Conservation (phyloP, 2,888 invertebrate species). For the Andricus curvator region DNA sequence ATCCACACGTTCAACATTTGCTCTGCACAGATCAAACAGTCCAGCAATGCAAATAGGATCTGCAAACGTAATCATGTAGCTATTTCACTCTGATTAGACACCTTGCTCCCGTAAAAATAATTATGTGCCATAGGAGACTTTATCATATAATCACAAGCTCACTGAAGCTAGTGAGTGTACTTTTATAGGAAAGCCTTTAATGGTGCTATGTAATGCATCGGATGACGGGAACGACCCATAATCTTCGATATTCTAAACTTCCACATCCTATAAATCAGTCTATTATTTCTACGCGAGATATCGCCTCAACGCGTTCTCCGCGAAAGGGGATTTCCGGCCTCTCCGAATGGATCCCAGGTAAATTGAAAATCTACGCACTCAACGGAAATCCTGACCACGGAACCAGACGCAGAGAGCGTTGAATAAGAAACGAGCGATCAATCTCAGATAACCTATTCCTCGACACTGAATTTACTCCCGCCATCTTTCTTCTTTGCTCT, state of each 20-base stretch:
- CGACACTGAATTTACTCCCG: constrained; percentile 60
- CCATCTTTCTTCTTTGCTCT: constrained; percentile 56
- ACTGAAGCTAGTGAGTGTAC: not conserved
- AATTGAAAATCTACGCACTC: constrained; percentile 64
- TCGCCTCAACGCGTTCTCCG: constrained; percentile 26
- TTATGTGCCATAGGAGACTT: not conserved
- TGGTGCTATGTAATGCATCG: not conserved
- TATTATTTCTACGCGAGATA: constrained; percentile 49
- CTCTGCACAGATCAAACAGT: not conserved
- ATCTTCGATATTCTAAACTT: constrained; percentile 42
- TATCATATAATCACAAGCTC: not conserved
- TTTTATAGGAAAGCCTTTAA: not conserved
- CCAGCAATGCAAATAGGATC: not conserved
- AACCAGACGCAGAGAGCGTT: constrained; percentile 56
- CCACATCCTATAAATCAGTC: constrained; percentile 47
- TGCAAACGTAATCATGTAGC: constrained; percentile 8
- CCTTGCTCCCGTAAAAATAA: not conserved
- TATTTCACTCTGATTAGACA: not conserved
- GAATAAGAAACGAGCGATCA: constrained; percentile 67
- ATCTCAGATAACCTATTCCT: constrained; percentile 66
- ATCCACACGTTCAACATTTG: constrained; percentile 2
- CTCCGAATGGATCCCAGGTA: constrained; percentile 55
- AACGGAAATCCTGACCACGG: constrained; percentile 63
- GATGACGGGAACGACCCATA: not conserved
- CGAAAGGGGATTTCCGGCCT: constrained; percentile 53